A percentile compares a stretch with the other conserved stretches of the same genome.
phyloP scores from a whole-genome alignment of 2,113 vertebrate species.

The Psilopogon haemacephalus region DNA sequence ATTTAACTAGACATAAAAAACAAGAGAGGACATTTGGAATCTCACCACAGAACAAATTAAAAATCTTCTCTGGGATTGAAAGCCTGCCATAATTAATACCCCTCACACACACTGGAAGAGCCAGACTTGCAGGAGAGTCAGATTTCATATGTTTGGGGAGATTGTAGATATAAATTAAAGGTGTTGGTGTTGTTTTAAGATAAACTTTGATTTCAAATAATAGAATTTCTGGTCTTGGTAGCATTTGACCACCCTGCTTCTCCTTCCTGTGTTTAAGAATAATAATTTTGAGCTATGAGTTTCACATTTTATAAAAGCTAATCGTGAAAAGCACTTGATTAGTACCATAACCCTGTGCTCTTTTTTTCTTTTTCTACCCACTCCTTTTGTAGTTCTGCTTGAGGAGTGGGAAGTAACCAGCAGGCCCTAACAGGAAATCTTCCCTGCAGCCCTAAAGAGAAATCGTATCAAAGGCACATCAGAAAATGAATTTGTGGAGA shows the following conservation, averaged over 20 bases:
- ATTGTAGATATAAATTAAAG: not conserved
- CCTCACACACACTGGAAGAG: not conserved
- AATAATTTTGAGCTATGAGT: not conserved
- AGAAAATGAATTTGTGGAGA: not conserved
- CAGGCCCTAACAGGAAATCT: not conserved
- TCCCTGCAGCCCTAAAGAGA: not conserved
- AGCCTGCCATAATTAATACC: not conserved
- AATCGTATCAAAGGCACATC: not conserved
- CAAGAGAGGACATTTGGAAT: constrained; percentile 10
- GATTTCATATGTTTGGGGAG: not conserved
- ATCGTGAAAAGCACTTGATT: not conserved
- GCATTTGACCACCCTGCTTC: not conserved
- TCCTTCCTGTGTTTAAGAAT: not conserved
- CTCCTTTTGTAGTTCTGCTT: not conserved
- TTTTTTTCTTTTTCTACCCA: not conserved
- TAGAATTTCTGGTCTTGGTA: not conserved
- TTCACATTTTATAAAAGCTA: not conserved
- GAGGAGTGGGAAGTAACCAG: not conserved
- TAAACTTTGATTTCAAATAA: not conserved
- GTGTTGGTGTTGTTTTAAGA: fast-evolving
- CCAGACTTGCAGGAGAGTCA: not conserved
- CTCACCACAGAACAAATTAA: not conserved
- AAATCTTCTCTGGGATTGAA: not conserved
- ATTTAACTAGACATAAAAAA: constrained; percentile 17
- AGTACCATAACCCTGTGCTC: not conserved